Conservation (phyloP, 1,140 invertebrate species). For the Cherax quadricarinatus region DNA sequence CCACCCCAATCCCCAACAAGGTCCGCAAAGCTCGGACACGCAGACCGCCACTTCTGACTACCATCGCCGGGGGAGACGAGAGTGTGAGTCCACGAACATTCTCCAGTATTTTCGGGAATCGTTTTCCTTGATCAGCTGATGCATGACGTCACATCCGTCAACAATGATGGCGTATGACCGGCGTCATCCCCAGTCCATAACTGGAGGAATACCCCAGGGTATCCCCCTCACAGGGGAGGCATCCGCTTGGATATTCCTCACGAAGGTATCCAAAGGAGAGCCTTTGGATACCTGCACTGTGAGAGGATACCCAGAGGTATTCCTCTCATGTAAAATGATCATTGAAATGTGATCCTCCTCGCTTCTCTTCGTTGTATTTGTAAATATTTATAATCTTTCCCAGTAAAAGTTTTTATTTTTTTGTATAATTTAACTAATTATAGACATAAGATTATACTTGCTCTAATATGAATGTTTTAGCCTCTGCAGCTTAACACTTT, state of each 20-base stretch:
- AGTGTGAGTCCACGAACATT: conserved; percentile 44
- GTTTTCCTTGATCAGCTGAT: not conserved
- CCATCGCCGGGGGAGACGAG: conserved; percentile 16
- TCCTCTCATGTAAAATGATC: not conserved
- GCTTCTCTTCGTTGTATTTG: not conserved
- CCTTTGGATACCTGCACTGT: too few species aligned
- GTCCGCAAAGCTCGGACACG: conserved; percentile 30
- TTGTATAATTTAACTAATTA: not conserved
- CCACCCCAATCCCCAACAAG: conserved; percentile 3
- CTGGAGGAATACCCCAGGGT: not conserved
- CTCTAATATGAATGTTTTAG: too few species aligned
- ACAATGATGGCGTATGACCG: not conserved
- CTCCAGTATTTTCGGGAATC: not conserved
- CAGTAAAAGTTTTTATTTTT: not conserved
- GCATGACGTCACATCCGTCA: not conserved
- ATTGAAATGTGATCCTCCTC: not conserved
- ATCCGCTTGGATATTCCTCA: too few species aligned
- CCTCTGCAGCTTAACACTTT: too few species aligned
- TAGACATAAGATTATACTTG: too few species aligned
- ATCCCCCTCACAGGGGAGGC: too few species aligned
- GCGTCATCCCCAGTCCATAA: not conserved
- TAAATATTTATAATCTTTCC: not conserved
- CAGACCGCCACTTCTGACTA: conserved; percentile 33
- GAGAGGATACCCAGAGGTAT: too few species aligned
- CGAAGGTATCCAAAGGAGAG: too few species aligned